Evolutionary conservation across 2,888 invertebrate genomes (phyloP).

Genomic region (Acrobasis suavella): DNA sequence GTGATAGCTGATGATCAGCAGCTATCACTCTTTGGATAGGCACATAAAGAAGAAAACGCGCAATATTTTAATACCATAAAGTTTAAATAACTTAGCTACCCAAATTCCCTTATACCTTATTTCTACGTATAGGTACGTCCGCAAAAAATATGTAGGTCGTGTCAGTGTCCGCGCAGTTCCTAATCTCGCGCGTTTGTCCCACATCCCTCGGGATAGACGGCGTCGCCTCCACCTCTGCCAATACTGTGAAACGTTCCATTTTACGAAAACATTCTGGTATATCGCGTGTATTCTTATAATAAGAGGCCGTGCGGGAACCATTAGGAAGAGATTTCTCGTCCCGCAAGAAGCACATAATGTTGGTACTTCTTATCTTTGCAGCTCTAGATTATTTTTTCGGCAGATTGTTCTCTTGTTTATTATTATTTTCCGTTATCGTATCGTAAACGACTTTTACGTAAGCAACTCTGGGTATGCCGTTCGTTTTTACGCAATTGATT

Average conservation of each 20-base stretch:
- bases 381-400: constrained; percentile 11
- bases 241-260: constrained; percentile 69
- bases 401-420: constrained; percentile 5
- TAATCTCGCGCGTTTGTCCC: constrained; percentile 70
- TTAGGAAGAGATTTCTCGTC: constrained; percentile 66
- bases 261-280: constrained; percentile 73
- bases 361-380: constrained; percentile 26
- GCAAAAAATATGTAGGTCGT: constrained; percentile 17
- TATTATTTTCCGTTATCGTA: background rate
- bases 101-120: too few species aligned
- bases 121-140: background rate
- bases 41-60: too few species aligned
- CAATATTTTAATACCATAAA: too few species aligned
- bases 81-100: too few species aligned
- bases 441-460: background rate
- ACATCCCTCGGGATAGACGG: constrained; percentile 52
- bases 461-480: background rate
- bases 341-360: constrained; percentile 44
- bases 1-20: too few species aligned
- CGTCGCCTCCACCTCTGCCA: constrained; percentile 58
- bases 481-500: too few species aligned
- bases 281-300: constrained; percentile 72
- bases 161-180: constrained; percentile 48
- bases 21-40: too few species aligned
- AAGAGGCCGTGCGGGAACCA: constrained; percentile 69